Percentiles rank a stretch among this genome's conserved stretches.
phyloP scores from a whole-genome alignment of 2,888 invertebrate genomes.

The Archips xylosteana region DNA sequence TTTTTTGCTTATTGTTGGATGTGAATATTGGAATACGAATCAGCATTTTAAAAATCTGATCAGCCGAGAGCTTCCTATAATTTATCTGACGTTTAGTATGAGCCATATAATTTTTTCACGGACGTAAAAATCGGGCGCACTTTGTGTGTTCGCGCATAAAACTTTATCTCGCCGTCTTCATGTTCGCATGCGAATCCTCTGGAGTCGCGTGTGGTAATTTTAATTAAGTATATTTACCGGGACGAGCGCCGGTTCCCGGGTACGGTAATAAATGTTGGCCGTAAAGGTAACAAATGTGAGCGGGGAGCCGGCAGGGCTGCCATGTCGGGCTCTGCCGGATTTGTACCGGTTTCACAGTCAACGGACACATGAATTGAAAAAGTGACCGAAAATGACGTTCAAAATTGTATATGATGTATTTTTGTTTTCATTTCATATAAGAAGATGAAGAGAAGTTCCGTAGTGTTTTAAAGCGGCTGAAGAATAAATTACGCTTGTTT shows the following conservation, averaged over 20 bases:
- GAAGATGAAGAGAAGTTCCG: background rate
- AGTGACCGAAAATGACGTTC: background rate
- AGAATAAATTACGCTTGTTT: background rate
- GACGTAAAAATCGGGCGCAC: constrained; percentile 31
- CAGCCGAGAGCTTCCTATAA: constrained; percentile 22
- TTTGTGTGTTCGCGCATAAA: constrained; percentile 47
- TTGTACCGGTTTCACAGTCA: constrained; percentile 31
- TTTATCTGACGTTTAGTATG: constrained; percentile 26
- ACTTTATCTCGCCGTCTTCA: constrained; percentile 67
- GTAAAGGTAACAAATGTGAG: constrained; percentile 77
- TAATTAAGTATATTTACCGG: constrained; percentile 81
- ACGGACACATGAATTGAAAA: background rate
- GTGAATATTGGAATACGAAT: background rate
- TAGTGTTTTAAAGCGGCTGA: background rate
- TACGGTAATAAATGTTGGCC: constrained; percentile 73
- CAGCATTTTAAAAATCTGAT: constrained; percentile 19
- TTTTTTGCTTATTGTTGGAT: too few species aligned
- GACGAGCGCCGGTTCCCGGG: constrained; percentile 63
- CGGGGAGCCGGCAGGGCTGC: constrained; percentile 46
- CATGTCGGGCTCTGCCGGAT: constrained; percentile 26
- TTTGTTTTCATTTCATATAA: background rate
- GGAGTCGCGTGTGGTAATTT: constrained; percentile 75
- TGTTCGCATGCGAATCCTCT: constrained; percentile 63
- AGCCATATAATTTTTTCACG: constrained; percentile 25
- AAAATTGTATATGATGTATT: background rate